phyloP scores from a whole-genome alignment of 2,888 invertebrate genomes.

The Napeogenes inachia region DNA sequence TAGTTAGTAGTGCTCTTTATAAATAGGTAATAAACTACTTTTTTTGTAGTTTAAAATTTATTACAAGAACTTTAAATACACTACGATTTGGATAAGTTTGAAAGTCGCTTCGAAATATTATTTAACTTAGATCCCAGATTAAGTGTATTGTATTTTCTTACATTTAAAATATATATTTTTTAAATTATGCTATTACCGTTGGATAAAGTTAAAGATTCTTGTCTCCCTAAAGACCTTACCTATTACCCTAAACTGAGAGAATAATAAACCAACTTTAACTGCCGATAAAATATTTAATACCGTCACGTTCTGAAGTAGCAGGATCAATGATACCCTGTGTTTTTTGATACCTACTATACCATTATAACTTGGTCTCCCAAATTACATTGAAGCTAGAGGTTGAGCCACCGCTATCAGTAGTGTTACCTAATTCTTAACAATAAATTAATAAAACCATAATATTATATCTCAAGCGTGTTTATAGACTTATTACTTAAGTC shows the following conservation, averaged over 20 bases:
- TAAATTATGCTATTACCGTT: slow-evolving; percentile 1
- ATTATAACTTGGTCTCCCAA: slow-evolving; percentile 40
- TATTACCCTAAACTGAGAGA: slow-evolving; percentile 69
- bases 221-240: slow-evolving; percentile 63
- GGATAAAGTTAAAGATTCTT: slow-evolving; percentile 37
- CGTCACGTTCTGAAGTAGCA: slow-evolving; percentile 52
- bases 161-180: background rate
- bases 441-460: too few relatives aligned
- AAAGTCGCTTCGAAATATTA: too few relatives aligned
- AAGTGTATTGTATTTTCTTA: too few relatives aligned
- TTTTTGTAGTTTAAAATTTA: background rate
- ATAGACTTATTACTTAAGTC: too few relatives aligned
- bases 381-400: slow-evolving; percentile 7
- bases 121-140: too few relatives aligned
- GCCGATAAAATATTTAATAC: slow-evolving; percentile 74
- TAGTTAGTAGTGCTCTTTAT: background rate
- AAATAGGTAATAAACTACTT: background rate
- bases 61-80: background rate
- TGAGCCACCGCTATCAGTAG: background rate
- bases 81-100: too few relatives aligned
- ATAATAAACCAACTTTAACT: slow-evolving; percentile 70
- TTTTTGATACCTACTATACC: slow-evolving; percentile 52
- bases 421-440: too few relatives aligned
- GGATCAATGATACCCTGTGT: slow-evolving; percentile 56
- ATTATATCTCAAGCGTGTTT: too few relatives aligned